Evolutionary conservation across 1,140 invertebrate species (phyloP).

Genomic region (Zaprionus davidi): DNA sequence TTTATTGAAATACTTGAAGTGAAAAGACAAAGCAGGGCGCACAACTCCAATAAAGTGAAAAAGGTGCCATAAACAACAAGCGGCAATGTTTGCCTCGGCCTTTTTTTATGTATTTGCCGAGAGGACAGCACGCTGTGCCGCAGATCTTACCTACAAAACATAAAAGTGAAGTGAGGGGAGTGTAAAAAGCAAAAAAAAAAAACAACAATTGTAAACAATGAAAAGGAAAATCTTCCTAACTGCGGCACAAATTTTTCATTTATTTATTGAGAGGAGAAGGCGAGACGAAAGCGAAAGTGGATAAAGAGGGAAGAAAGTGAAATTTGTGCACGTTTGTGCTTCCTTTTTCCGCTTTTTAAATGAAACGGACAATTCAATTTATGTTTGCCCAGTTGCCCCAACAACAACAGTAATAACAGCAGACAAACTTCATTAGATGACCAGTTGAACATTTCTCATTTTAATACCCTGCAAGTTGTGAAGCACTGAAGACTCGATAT

Average conservation of each 20-base stretch:
- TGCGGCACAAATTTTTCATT: conserved; percentile 79
- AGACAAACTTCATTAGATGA: conserved; percentile 72
- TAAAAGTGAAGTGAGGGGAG: conserved; percentile 34
- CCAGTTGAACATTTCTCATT: conserved; percentile 27
- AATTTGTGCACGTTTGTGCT: conserved; percentile 65
- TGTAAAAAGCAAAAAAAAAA: conserved; percentile 32
- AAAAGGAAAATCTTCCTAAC: conserved; percentile 69
- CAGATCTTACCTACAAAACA: conserved; percentile 43
- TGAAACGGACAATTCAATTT: conserved; percentile 81
- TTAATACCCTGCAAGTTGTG: conserved; percentile 15
- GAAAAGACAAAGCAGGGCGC: conserved; percentile 42
- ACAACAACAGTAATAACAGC: conserved; percentile 28
- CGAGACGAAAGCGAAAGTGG: conserved; percentile 35
- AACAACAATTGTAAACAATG: conserved; percentile 77
- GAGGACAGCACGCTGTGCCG: conserved; percentile 60
- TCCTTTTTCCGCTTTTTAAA: conserved; percentile 69
- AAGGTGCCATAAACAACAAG: conserved; percentile 79
- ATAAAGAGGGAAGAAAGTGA: conserved; percentile 42
- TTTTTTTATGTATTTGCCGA: conserved; percentile 48
- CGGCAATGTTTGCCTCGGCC: conserved; percentile 42
- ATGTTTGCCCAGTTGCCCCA: conserved; percentile 53
- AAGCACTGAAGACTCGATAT: neutral
- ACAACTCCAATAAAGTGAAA: conserved; percentile 80
- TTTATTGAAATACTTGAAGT: conserved; percentile 78
- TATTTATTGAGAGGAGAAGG: conserved; percentile 76